Conservation (phyloP, 2,888 invertebrate species). For the Leuctra nigra region DNA sequence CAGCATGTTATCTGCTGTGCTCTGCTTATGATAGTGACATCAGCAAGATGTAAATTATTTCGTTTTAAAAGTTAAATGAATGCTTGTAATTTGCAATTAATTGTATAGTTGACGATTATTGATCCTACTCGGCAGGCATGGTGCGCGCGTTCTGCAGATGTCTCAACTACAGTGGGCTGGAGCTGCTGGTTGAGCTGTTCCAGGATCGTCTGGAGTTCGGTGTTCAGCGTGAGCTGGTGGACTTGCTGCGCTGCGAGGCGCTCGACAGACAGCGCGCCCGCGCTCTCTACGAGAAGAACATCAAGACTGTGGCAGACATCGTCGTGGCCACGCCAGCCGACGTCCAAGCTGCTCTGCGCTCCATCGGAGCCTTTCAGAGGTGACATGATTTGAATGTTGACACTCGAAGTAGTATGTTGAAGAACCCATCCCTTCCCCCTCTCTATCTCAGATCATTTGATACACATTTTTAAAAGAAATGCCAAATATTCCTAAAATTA, state of each 20-base stretch:
- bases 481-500: too few relatives aligned
- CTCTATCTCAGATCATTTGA: too few relatives aligned
- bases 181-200: constrained; percentile 85
- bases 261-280: constrained; percentile 81
- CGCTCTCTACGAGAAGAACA: constrained; percentile 72
- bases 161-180: constrained; percentile 87
- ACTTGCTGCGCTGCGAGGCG: constrained; percentile 77
- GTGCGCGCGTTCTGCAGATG: constrained; percentile 92
- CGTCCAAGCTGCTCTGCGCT: constrained; percentile 70
- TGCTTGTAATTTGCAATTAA: too few relatives aligned
- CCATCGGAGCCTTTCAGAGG: constrained; percentile 79
- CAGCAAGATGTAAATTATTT: too few relatives aligned
- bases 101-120: constrained; percentile 8
- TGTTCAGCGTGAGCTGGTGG: constrained; percentile 84
- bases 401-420: too few relatives aligned
- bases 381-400: too few relatives aligned
- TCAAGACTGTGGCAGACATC: constrained; percentile 68
- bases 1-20: too few relatives aligned
- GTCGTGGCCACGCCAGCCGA: constrained; percentile 63
- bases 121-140: constrained; percentile 63
- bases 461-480: too few relatives aligned
- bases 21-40: too few relatives aligned
- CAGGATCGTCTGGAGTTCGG: constrained; percentile 93
- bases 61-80: too few relatives aligned
- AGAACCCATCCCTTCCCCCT: too few relatives aligned